Percentiles rank a stretch among this genome's conserved stretches.
These are phyloP conservation scores for Lathronympha strigana DNA, from an alignment of 2,888 invertebrate genomes.

Conservation along the genomic window DNA sequence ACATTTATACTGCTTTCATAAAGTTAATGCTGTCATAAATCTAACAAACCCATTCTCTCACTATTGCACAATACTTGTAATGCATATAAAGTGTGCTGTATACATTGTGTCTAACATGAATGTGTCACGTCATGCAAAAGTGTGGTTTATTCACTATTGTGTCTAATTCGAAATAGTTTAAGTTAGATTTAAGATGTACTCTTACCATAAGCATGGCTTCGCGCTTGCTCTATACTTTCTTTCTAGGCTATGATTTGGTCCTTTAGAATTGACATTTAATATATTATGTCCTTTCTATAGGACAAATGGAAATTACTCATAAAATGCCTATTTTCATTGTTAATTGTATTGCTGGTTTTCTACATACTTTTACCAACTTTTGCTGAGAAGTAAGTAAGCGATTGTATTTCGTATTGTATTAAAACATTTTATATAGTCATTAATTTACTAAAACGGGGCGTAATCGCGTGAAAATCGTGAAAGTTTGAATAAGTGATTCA, in stretches of 20 bases:
- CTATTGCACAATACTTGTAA: conserved; percentile 9
- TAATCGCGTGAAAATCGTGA: no score
- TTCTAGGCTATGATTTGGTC: not conserved
- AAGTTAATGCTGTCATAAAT: not conserved
- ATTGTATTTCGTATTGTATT: no score
- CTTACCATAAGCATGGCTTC: conserved; percentile 39
- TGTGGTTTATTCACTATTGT: conserved; percentile 21
- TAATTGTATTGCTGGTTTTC: conserved; percentile 36
- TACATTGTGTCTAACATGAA: conserved; percentile 3
- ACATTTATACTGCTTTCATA: not conserved
- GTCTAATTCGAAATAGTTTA: conserved; percentile 5
- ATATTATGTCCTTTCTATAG: conserved; percentile 10
- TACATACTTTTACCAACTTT: not conserved
- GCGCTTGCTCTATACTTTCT: conserved; percentile 24
- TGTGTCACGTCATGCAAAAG: conserved; percentile 16
- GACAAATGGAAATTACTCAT: not conserved
- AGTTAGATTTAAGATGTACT: conserved; percentile 29
- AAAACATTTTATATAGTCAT: no score
- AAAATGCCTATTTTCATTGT: not conserved
- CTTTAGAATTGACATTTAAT: conserved; percentile 9
- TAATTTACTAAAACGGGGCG: no score
- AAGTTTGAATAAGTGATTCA: no score
- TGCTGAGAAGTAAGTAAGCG: no score
- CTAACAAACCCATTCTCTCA: conserved; percentile 2
- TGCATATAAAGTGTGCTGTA: not conserved